These are phyloP conservation scores for Cryptoleucopteryx plumbea DNA, from an alignment of 2,113 vertebrate species.

Conservation along the genomic window DNA sequence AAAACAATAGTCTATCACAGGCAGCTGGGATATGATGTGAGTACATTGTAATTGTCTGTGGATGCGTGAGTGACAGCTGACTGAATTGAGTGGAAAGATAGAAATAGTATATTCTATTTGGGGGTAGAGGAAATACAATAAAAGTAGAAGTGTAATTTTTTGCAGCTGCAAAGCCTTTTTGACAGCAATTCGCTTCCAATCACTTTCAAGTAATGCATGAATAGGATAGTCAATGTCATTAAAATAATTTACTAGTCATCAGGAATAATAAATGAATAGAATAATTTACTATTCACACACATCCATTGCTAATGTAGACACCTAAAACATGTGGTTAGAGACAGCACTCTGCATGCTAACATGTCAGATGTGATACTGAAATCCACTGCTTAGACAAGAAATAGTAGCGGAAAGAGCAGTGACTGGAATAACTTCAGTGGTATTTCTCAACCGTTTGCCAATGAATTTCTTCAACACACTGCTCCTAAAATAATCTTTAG, in stretches of 20 bases:
- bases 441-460: background rate
- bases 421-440: background rate
- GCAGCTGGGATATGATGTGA: background rate
- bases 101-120: slow-evolving; percentile 3
- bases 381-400: background rate
- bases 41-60: background rate
- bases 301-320: background rate
- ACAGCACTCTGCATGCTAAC: background rate
- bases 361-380: background rate
- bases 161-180: slow-evolving; percentile 35
- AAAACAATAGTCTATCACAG: background rate
- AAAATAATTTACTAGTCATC: slow-evolving; percentile 29
- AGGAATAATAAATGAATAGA: slow-evolving; percentile 11
- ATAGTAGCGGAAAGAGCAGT: background rate
- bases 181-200: background rate
- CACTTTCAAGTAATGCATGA: background rate
- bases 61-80: slow-evolving; percentile 1
- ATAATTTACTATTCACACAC: background rate
- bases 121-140: slow-evolving; percentile 3
- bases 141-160: background rate
- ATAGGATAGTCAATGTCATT: background rate
- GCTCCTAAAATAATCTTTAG: background rate
- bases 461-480: background rate
- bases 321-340: background rate
- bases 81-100: background rate